Evolutionary conservation across 92 coral and sea anemone species (phyloP), one percentile per base, ranked within the genome.

Genomic region (Siderastrea radians): DNA sequence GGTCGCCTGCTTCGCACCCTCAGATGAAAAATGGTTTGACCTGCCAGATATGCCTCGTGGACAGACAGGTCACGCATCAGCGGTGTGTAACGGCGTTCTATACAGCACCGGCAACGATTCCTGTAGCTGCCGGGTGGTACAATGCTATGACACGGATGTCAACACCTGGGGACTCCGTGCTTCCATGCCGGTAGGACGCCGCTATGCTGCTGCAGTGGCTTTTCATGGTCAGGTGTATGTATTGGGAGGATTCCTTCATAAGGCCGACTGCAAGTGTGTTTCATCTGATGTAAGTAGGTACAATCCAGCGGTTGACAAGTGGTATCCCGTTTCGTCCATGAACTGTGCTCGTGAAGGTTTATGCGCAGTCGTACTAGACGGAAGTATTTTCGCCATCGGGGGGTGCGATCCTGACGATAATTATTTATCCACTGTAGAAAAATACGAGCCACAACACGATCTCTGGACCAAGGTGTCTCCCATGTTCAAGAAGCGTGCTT

Each of bases 281-380:
- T 70, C 84, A 4, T 61, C 85, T 7, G 50, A n/a, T 47, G 70
- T 78, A 2, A 78, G 52, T 48, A 46, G 82, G 52, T 87, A 79
- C 68, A 87, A 80, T n/a, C 86, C 90, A 49, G 65, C 49, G 15
- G 50, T 68, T n/a, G 77, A 87, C 1, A 79, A 46, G 54, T 87
- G 90, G 90, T 87, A 82, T 47, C 38, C 83, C 48, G 90, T 87
- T 12, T 67, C 90, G 5, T 1, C 43, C 49, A 87, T 87, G 90
- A 80, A 71, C 60, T 61, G 68, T 2, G 86, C 76, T 53, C 72
- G 90, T 7, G n/a, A 61, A 69, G 72, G 71, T 8, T 50, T 87
- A 66, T 87, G 86, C 74, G 86, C 90, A 60, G 86, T 87, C 38
- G 80, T 51, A 6, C 74, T 70, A 2, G 66, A 51, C 16, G 90